Evolutionary conservation across 2,888 invertebrate genomes (phyloP), one percentile per base, ranked within the genome.

Genomic region (Hyppa rectilinea): DNA sequence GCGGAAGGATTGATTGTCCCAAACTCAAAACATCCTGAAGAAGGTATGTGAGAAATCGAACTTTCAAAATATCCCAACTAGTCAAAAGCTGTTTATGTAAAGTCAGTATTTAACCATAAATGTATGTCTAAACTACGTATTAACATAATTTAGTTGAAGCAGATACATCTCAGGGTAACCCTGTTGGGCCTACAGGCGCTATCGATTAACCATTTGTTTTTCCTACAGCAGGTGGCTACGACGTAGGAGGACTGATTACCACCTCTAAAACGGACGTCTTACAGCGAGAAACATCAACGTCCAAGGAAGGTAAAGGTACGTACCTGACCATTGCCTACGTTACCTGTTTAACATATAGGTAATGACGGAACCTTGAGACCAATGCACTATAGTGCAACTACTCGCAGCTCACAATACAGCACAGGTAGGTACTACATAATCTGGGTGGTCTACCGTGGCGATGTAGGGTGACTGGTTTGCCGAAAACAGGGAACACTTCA

Each of bases 1-100:
- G 99, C 99, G 36, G 99, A 99, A 92, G 98, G 98, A 53, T 97
- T 97, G 90, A 97, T 98, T 92, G 97, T 97, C 60, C 97, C 97
- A 73, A 97, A 97, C 79, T 64, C 84, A 2, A 98, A 98, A 93
- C 98, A 98, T 92, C 97, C 98, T 40, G 98, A 98, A 96, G 98
- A 99, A 93, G 97, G 98, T 98, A 96, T 97, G 97, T 63, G 5
- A 17, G 49, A 26, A 36, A 10, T 26, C 0, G 29, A 17, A 23
- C 49, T 40, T 38, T 12, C 23, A n/a, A 38, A n/a, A 50, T 29
- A 20, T n/a, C n/a, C n/a, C 2, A 29, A 58, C 20, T 20, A 20
- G 20, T 49, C 4, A 50, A 49, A 47, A 20, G 20, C 14, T 12
- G 12, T 20, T 26, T 20, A 58, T 20, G 7, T 43, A 50, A 67